Base-by-base conservation (phyloP, 2,797 vertebrate species). In the Cichlasoma orientale region DNA sequence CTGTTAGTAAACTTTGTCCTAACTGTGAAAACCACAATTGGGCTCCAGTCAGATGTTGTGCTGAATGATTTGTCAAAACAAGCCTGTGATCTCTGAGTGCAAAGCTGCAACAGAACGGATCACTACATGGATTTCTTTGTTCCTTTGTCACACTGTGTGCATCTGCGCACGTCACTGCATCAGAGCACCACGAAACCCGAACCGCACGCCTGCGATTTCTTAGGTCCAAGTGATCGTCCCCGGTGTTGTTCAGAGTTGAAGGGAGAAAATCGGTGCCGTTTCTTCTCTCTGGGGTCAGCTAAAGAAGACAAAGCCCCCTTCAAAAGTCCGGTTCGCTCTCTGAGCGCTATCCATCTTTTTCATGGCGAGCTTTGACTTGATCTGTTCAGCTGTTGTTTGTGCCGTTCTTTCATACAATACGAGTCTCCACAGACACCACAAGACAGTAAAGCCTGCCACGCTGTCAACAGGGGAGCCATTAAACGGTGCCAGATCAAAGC, bases 401-500 rank as follows among this genome's bases (percentile, higher is more conserved):
- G 76, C 74, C 36, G 72, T 69, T 82, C 61, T 54, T 72, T 81
- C 54, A n/a, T 81, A 25, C 75, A 75, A 81, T 36, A 38, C 63
- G 47, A 84, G 59, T 72, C 54, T 74, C 68, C 73, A 12, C 75
- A 81, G 74, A 75, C 77, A 81, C 83, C 79, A 74, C 82, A 77
- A 83, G 75, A 70, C 72, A 55, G 86, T 85, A 84, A 88, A 82
- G 72, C 27, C 31, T 7, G 83, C 86, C 84, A 23, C 80, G 75
- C 72, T 85, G 55, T 82, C 84, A 52, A 61, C 81, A 59, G 63
- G 83, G 80, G 66, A 86, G 76, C 54, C 68, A 16, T 86, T 81
- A 88, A 89, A 79, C 81, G 79, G 3, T 1, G 74, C 59, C 79
- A 82, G 82, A 92, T 87, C 85, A 93, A 86, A 92, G 88, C 54